A percentile compares a stretch with the other conserved stretches of the same genome.
phyloP scores from a whole-genome alignment of 2,113 vertebrate genomes.

The Chelonoidis abingdonii region DNA sequence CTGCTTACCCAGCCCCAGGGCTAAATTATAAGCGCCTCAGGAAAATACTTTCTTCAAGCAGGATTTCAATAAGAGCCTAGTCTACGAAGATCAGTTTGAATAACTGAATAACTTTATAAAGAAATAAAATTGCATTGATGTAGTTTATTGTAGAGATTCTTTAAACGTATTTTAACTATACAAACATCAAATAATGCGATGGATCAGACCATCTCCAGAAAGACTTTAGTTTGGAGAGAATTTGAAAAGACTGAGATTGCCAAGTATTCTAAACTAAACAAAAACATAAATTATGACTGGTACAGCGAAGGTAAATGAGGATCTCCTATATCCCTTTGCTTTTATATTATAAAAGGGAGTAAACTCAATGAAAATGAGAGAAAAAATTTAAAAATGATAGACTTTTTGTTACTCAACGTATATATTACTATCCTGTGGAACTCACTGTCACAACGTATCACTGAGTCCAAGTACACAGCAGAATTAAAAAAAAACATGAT shows the following conservation, averaged over 20 bases:
- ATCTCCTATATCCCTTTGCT: not conserved
- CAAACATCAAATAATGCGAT: not conserved
- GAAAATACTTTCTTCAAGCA: not conserved
- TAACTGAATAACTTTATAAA: not conserved
- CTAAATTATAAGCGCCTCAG: not conserved
- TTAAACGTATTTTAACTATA: not conserved
- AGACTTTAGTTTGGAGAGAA: not conserved
- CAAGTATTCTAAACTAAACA: not conserved
- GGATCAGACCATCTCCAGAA: not conserved
- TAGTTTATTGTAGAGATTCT: not conserved
- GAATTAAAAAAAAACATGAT: not conserved
- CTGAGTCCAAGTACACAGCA: not conserved
- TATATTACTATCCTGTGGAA: not conserved
- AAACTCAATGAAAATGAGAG: not conserved
- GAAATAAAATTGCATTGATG: not conserved
- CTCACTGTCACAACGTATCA: not conserved
- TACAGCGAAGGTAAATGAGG: not conserved
- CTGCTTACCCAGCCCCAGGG: not conserved
- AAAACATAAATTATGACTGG: not conserved
- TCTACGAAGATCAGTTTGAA: not conserved
- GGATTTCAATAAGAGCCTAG: not conserved
- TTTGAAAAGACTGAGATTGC: not conserved
- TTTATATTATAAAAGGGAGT: not conserved
- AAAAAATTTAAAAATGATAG: not conserved
- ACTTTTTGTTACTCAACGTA: not conserved